Evolutionary conservation across 2,888 invertebrate genomes (phyloP), one percentile per base, ranked within the genome.

Genomic region (Apeira syringaria): DNA sequence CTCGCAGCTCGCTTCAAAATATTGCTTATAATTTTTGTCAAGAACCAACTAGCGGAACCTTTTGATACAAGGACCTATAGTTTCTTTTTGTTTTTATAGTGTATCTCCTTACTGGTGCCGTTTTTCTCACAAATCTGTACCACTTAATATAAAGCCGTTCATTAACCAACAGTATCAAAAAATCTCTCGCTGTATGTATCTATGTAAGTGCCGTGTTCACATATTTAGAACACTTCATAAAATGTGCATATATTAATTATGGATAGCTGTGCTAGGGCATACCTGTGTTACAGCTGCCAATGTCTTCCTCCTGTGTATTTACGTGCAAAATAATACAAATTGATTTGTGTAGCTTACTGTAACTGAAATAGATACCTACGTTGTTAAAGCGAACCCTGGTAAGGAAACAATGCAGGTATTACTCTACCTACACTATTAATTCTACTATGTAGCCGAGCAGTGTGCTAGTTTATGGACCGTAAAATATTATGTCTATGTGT

Each of bases 331-430:
- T 49, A 43, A 47, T 43, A 38, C 47, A 50, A 53, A 56, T 33
- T 47, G 45, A 43, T 44, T 49, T 50, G 51, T 51, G 49, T 50
- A 46, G 38, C 38, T 42, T 31, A 28, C 52, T 36, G 40, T 35
- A 35, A 36, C 53, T 24, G 51, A 47, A 50, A 36, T 35, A 31
- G 36, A 51, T 49, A 17, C 6, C n/a, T 17, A 49, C 44, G 38
- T 56, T 27, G 39, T 26, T 35, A 39, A 27, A 35, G 45, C 39
- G 39, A 46, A 46, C 47, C 47, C 53, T 63, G 58, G 61, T 65
- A 66, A 60, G 65, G 56, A 60, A 71, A 76, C 74, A 77, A 75
- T 74, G 70, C 72, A 72, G 68, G 72, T 72, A 66, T 56, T 62
- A 50, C 57, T 52, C 56, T 40, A 43, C 26, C 56, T 40, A 43